These are phyloP conservation scores for Crotalus horridus DNA, from an alignment of 2,113 vertebrate genomes.

Conservation along the genomic window DNA sequence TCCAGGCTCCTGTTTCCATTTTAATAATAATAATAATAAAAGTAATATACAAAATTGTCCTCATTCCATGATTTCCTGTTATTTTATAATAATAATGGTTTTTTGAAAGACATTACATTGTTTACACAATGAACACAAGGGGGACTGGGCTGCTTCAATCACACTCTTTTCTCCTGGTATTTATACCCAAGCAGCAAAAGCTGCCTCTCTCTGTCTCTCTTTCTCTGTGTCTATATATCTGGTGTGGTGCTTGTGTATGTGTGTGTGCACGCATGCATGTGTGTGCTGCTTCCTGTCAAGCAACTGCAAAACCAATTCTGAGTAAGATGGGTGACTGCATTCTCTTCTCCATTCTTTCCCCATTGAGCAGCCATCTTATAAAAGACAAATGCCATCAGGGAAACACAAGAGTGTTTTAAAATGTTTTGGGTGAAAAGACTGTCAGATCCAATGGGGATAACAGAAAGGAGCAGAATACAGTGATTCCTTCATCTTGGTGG, in stretches of 20 bases:
- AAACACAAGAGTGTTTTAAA: neutral
- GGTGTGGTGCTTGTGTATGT: neutral
- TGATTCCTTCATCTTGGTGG: neutral
- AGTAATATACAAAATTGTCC: neutral
- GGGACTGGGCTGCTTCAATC: neutral
- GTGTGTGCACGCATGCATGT: neutral
- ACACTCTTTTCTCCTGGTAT: neutral
- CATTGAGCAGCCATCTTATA: neutral
- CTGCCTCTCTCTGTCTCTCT: neutral
- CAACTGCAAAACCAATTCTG: neutral
- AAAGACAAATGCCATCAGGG: neutral
- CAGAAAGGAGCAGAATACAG: neutral
- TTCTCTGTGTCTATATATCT: neutral
- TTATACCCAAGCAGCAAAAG: neutral
- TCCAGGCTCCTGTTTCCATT: neutral
- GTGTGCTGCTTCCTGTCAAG: neutral
- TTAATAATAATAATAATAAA: neutral
- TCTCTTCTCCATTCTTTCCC: neutral
- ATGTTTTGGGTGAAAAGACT: neutral
- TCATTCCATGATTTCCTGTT: neutral
- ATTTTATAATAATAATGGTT: neutral
- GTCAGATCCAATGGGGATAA: neutral
- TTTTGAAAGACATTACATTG: neutral
- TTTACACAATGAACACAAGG: neutral
- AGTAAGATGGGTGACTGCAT: neutral